Evolutionary conservation across 2,113 vertebrate genomes (phyloP), one percentile per base, ranked within the genome.

Genomic region (Thalassarche chlororhynchos): DNA sequence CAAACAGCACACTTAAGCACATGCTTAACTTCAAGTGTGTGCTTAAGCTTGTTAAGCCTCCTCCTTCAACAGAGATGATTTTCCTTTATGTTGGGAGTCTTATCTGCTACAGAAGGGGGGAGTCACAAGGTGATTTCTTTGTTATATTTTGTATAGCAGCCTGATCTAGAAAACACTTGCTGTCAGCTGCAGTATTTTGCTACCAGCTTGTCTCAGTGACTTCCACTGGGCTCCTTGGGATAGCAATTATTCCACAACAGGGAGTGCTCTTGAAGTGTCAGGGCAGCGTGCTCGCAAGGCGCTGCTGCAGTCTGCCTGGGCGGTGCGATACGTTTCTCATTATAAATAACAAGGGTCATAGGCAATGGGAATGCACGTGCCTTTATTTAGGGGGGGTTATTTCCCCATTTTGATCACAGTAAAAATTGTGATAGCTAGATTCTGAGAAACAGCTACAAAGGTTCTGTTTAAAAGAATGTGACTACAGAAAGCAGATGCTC

Each of bases 401-500:
- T 88, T 86, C 44, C 64, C 42, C 75, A 18, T 75, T 80, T 82
- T 82, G 69, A 87, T 75, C 60, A 21, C 31, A 44, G 60, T 54
- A 66, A 90, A 90, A 93, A n/a, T 84, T 0, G 0, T 62, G 75
- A 62, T 82, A 92, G 42, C 58, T 75, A 81, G 81, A 93, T 83
- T 71, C 78, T 44, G 28, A 93, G 64, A 80, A 96, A 68, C n/a
- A 44, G 42, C 71, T 71, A 78, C 84, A 81, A 88, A 96, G 89
- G 75, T 96, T 97, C 89, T 75, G 21, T 85, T 91, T 84, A 23
- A 80, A 96, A 68, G 80, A 94, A 81, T 71, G 78, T 78, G 89
- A 77, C 93, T 94, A 87, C 66, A 52, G 93, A 96, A 95, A 94
- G 90, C 96, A 97, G 97, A 93, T 95, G 96, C 86, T 97, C 92